Conservation (phyloP, 2,797 vertebrate species). For the Prionace glauca region DNA sequence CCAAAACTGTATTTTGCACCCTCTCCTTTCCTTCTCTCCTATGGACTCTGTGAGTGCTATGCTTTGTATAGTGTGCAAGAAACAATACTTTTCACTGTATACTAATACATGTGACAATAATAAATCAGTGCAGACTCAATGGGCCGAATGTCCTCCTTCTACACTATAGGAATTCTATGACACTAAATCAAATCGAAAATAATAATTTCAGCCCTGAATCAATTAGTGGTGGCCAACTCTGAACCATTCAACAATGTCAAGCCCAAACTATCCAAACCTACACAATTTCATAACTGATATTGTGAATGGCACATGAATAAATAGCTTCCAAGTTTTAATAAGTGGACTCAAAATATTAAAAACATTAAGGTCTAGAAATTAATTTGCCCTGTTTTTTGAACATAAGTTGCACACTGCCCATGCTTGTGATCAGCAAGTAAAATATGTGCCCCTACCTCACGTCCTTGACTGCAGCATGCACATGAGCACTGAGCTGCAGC, state of each 20-base stretch:
- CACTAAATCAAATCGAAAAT: neutral
- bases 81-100: no score
- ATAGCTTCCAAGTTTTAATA: neutral
- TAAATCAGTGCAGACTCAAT: no score
- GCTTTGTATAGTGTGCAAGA: no score
- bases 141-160: no score
- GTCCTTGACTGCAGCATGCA: neutral
- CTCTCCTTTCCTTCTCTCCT: no score
- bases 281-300: neutral
- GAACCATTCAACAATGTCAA: neutral
- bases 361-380: neutral
- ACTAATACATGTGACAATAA: no score
- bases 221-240: neutral
- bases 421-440: neutral
- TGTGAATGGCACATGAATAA: neutral
- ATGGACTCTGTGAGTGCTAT: no score
- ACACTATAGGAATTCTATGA: no score
- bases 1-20: no score
- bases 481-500: neutral
- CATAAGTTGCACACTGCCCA: neutral
- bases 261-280: neutral
- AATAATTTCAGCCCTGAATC: neutral
- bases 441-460: neutral
- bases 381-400: neutral
- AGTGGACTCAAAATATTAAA: neutral